phyloP scores from a whole-genome alignment of 2,888 invertebrate genomes.

The Chalcosyrphus nemorum region DNA sequence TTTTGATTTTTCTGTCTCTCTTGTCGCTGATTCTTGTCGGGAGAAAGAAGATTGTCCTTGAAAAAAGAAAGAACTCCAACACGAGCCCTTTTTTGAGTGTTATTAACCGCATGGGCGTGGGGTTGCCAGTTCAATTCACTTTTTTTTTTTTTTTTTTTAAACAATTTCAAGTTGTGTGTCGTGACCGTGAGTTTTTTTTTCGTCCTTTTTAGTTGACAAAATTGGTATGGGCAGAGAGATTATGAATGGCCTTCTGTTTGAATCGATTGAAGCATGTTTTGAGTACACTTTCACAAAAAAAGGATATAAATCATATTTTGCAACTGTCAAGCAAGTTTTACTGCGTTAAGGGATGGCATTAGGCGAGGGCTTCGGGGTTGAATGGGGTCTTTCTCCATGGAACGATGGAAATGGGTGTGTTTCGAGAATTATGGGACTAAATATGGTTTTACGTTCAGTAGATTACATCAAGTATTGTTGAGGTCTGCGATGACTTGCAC shows the following conservation, averaged over 20 bases:
- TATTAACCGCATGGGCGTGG: slow-evolving; percentile 28
- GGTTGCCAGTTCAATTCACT: slow-evolving; percentile 6
- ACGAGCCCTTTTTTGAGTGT: slow-evolving; percentile 12
- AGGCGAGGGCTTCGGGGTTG: no score
- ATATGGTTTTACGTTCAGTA: no score
- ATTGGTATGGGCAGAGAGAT: neutral
- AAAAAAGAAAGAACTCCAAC: slow-evolving; percentile 24
- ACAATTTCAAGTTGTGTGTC: slow-evolving; percentile 13
- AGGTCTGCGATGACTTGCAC: no score
- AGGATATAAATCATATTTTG: neutral
- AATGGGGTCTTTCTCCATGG: no score
- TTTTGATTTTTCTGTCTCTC: neutral
- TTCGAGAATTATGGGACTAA: no score
- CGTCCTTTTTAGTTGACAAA: neutral
- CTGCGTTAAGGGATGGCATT: no score
- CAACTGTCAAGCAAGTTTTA: neutral
- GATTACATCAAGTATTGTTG: no score
- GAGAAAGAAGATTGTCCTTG: slow-evolving; percentile 37
- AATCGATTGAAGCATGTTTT: neutral
- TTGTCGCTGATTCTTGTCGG: neutral
- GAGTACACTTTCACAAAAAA: neutral
- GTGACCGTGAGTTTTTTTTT: neutral
- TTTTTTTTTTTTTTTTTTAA: no score
- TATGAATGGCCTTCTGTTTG: neutral
- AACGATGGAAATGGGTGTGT: no score